These are phyloP conservation scores for Bacillus rossius DNA, from an alignment of 1,140 invertebrate genomes.

Conservation along the genomic window DNA sequence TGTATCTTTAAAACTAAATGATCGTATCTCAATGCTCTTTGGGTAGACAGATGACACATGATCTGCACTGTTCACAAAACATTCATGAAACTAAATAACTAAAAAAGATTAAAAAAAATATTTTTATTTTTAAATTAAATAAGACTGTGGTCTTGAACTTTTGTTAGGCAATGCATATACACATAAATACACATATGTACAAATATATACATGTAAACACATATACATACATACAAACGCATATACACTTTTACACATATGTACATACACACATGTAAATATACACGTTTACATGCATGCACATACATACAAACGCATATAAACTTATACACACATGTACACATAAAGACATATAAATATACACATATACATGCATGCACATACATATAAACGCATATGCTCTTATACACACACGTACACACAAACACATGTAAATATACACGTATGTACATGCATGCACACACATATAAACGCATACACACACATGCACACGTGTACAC, in stretches of 20 bases:
- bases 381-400: conserved; percentile 1
- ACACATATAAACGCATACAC: conserved; percentile 2
- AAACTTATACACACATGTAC: not conserved
- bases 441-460: conserved; percentile 2
- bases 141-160: no score
- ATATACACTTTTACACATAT: conserved; percentile 2
- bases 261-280: conserved; percentile 1
- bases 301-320: conserved; percentile 1
- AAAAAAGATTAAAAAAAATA: no score
- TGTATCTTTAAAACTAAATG: no score
- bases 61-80: no score
- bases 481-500: conserved; percentile 7
- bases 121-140: no score
- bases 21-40: no score
- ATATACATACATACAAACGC: no score
- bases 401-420: not conserved
- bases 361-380: conserved; percentile 2
- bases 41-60: no score
- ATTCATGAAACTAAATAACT: no score
- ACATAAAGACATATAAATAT: not conserved
- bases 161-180: no score
- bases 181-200: no score
- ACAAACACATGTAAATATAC: conserved; percentile 3
- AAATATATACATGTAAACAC: no score
- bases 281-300: conserved; percentile 2